Conservation (phyloP, 2,888 invertebrate species). For the Tetrapedia diversipes region DNA sequence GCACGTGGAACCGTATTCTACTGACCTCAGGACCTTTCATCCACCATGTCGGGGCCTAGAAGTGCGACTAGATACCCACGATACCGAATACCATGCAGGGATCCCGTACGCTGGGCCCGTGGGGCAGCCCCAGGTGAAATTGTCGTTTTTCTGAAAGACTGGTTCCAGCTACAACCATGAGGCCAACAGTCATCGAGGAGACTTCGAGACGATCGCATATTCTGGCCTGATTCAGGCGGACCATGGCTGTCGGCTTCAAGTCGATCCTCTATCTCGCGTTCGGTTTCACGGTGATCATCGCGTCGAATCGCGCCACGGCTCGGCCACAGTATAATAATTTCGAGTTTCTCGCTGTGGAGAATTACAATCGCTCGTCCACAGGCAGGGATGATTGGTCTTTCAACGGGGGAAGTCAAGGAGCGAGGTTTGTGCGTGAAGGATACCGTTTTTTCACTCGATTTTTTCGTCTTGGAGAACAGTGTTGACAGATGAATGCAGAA, state of each 20-base stretch:
- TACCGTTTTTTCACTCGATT: neutral
- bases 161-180: constrained; percentile 32
- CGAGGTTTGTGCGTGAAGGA: constrained; percentile 22
- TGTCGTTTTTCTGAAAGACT: constrained; percentile 60
- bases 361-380: neutral
- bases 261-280: constrained; percentile 47
- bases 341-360: neutral
- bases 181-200: constrained; percentile 67
- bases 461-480: too few species aligned
- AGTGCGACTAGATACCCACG: constrained; percentile 8
- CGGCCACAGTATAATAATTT: constrained; percentile 29
- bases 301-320: constrained; percentile 14
- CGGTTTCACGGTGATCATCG: constrained; percentile 30
- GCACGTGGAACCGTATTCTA: constrained; percentile 5
- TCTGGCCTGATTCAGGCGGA: constrained; percentile 54
- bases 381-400: constrained; percentile 2
- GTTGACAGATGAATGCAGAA: too few species aligned
- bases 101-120: constrained; percentile 62
- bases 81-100: constrained; percentile 45
- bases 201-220: constrained; percentile 60
- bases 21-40: constrained; percentile 39
- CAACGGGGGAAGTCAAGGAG: neutral
- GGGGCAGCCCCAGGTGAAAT: constrained; percentile 66
- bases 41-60: constrained; percentile 12
- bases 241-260: constrained; percentile 57